Evolutionary conservation across 2,113 vertebrate genomes (phyloP), one percentile per base, ranked within the genome.

Genomic region (Synodontis membranacea): DNA sequence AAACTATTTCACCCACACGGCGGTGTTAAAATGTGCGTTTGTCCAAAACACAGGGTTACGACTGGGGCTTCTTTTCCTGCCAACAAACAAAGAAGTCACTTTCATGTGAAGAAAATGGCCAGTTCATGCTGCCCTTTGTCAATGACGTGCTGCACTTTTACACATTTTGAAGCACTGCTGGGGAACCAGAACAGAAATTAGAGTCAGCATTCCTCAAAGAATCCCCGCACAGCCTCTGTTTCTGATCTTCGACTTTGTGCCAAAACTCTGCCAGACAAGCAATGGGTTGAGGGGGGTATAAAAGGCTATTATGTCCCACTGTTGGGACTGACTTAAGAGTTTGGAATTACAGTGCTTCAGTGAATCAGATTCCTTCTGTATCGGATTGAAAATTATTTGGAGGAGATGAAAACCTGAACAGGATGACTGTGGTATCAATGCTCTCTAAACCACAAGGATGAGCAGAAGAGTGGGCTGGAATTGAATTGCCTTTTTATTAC

Each of bases 331-430:
- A 82, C 60, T 17, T 58, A 58, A 82, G 84, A 84, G 58, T 84
- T 86, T 85, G 84, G 66, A 91, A 88, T 89, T 84, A 75, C 80
- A 88, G 56, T 52, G 80, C 34, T 46, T 76, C 64, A 64, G 54
- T 75, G 68, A 82, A 87, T 68, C 48, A 72, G 62, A 12, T 70
- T 85, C 39, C 86, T 54, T 84, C 84, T 58, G 64, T 48, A 72
- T 78, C 78, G 79, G 56, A 28, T 86, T 66, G 58, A 84, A 76
- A 83, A 64, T 62, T 58, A 84, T 81, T 74, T 80, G 46, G 76
- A 83, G 46, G 34, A 72, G 80, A 86, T 81, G 72, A 88, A 75
- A 86, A 80, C 68, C 62, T 68, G 82, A 79, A 66, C 86, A 74
- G 76, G 50, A 76, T 31, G 52, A 84, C 62, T 5, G 58, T 44